Conservation (phyloP, 2,797 vertebrate genomes). For the Trematomus bernacchii region DNA sequence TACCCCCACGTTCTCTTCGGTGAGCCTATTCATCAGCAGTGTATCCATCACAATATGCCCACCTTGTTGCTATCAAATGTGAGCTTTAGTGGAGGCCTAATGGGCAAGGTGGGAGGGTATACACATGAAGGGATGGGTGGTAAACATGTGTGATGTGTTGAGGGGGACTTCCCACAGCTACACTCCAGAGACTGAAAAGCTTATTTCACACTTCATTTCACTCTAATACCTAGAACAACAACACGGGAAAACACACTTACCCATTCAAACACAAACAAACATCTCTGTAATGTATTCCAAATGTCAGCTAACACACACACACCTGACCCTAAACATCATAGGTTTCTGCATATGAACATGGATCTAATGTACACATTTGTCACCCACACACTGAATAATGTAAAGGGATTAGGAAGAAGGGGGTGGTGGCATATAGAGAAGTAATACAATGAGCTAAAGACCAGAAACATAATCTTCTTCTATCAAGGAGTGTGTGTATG, state of each 20-base stretch:
- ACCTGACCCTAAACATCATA: conserved; percentile 10
- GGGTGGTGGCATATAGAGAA: neutral
- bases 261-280: conserved; percentile 43
- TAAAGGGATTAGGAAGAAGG: conserved; percentile 2
- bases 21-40: conserved; percentile 16
- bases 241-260: conserved; percentile 48
- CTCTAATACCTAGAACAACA: conserved; percentile 84
- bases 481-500: neutral
- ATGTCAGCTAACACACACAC: conserved; percentile 25
- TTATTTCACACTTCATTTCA: conserved; percentile 90
- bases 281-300: conserved; percentile 45
- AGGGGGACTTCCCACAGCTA: conserved; percentile 80
- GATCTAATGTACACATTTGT: conserved; percentile 1
- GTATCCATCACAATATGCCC: conserved; percentile 24
- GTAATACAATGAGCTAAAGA: conserved; percentile 18
- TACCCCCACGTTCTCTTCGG: neutral
- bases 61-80: conserved; percentile 40
- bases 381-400: conserved; percentile 21
- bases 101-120: conserved; percentile 47
- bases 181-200: conserved; percentile 84
- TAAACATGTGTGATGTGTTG: conserved; percentile 75
- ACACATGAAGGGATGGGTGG: conserved; percentile 52
- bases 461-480: neutral
- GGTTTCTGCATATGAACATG: conserved; percentile 12
- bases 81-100: conserved; percentile 45